These are phyloP conservation scores for Dendrolimus kikuchii DNA, from an alignment of 1,140 invertebrate genomes.

Conservation along the genomic window DNA sequence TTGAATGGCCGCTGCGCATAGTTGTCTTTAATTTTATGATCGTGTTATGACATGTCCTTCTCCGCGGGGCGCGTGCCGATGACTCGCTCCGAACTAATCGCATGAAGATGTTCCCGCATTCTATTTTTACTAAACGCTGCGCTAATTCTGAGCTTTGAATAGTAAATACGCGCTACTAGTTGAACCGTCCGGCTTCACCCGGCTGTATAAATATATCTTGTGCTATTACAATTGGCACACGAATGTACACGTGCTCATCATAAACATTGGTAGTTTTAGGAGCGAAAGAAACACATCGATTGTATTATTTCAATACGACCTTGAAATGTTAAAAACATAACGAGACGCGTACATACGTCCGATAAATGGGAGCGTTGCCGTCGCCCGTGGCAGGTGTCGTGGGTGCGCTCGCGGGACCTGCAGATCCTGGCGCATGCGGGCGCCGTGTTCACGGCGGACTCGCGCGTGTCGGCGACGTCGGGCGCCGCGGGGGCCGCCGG, in stretches of 20 bases:
- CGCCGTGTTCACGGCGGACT: constrained; percentile 80
- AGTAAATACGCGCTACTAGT: too few species aligned
- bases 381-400: constrained; percentile 89
- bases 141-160: too few species aligned
- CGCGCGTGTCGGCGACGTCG: constrained; percentile 70
- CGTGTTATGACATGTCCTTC: background rate
- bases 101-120: too few species aligned
- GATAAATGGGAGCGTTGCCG: background rate
- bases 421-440: constrained; percentile 82
- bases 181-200: too few species aligned
- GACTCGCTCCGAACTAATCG: too few species aligned
- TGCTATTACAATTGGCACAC: too few species aligned
- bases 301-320: background rate
- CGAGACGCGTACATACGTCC: background rate
- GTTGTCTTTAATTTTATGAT: background rate
- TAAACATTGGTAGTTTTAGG: too few species aligned
- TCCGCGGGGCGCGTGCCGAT: background rate
- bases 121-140: too few species aligned
- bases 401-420: constrained; percentile 82
- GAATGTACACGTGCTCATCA: too few species aligned
- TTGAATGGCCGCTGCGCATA: background rate
- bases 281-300: too few species aligned
- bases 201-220: too few species aligned
- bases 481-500: constrained; percentile 15
- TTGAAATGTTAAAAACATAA: background rate